A percentile compares a stretch with the other conserved stretches of the same genome.
These are phyloP conservation scores for Drosophila repletoides DNA, from an alignment of 1,140 invertebrate genomes.

Conservation along the genomic window DNA sequence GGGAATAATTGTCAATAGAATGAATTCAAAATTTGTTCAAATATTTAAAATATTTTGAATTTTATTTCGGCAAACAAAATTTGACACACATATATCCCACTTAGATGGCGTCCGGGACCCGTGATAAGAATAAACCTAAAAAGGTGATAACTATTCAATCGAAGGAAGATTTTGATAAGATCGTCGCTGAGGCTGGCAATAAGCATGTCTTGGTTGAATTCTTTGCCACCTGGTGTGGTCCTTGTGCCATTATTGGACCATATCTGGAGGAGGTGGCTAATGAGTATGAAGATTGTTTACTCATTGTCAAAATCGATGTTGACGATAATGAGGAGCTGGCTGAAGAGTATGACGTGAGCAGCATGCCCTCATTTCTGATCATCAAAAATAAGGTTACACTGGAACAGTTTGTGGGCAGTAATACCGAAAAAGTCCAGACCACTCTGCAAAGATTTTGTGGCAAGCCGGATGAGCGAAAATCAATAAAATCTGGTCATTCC, in stretches of 20 bases:
- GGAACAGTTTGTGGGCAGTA: slow-evolving; percentile 90
- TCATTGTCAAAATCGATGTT: slow-evolving; percentile 92
- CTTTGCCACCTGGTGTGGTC: slow-evolving; percentile 90
- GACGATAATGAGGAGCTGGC: slow-evolving; percentile 94
- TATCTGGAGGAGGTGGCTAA: slow-evolving; percentile 87
- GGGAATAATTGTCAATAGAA: not conserved
- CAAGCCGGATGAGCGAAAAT: slow-evolving; percentile 20
- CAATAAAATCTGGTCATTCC: not conserved
- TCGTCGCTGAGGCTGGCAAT: slow-evolving; percentile 88
- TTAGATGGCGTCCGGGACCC: slow-evolving; percentile 38
- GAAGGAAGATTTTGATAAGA: slow-evolving; percentile 87
- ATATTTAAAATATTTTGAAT: not conserved
- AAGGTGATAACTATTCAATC: slow-evolving; percentile 67
- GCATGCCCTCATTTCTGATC: slow-evolving; percentile 97
- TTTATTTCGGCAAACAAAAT: slow-evolving; percentile 12
- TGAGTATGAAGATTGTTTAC: slow-evolving; percentile 82
- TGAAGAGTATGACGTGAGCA: slow-evolving; percentile 89
- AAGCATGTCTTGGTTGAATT: slow-evolving; percentile 94
- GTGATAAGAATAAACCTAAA: slow-evolving; percentile 4
- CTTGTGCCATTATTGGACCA: slow-evolving; percentile 95
- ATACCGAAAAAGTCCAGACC: slow-evolving; percentile 83
- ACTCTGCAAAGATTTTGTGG: slow-evolving; percentile 85
- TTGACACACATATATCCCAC: not conserved
- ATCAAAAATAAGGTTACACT: slow-evolving; percentile 90
- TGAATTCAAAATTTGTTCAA: not conserved